Base-by-base conservation (phyloP, 2,113 vertebrate genomes). In the Terrapene triunguis region DNA sequence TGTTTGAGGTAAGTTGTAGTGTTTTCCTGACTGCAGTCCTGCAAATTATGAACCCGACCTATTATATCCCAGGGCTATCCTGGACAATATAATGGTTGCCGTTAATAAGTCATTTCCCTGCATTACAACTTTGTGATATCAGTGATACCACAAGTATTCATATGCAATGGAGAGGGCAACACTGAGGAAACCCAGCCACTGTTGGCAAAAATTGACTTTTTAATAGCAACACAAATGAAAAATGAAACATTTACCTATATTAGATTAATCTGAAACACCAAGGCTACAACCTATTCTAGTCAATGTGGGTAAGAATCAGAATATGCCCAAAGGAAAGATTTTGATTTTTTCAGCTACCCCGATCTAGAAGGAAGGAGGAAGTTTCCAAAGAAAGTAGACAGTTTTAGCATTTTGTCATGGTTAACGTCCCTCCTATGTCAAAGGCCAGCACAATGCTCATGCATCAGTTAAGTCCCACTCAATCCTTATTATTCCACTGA, bases 91-190 rank as follows among this genome's bases (percentile, higher is more conserved):
- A 84, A 89, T 21, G 25, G 8, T 88, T 80, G 29, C 48, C 62
- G 74, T 94, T 89, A 72, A 38, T 51, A 89, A 62, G 24, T 82
- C 6, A 11, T 88, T 96, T 95, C 53, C 53, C 92, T 91, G 93
- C 92, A 92, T 92, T 94, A 95, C 69, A 35, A 17, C 25, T 76
- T 76, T 53, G 12, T 48, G 80, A 65, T 21, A 5, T 82, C 69
- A 88, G 44, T 93, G 79, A 92, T 53, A 87, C 57, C 90, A 53
- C 54, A 79, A 84, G 74, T 4, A 13, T 74, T 90, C 59, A 16
- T 32, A 94, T 47, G n/a, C 59, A 93, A 74, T 89, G 74, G n/a
- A 72, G n/a, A 72, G 19, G 65, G 65, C 16, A 72, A 72, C 19
- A 81, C 10, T 14, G 54, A 24, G 2, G 8, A 95, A 90, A 88